phyloP scores from a whole-genome alignment of 2,113 vertebrate species.

The Pholis gunnellus region DNA sequence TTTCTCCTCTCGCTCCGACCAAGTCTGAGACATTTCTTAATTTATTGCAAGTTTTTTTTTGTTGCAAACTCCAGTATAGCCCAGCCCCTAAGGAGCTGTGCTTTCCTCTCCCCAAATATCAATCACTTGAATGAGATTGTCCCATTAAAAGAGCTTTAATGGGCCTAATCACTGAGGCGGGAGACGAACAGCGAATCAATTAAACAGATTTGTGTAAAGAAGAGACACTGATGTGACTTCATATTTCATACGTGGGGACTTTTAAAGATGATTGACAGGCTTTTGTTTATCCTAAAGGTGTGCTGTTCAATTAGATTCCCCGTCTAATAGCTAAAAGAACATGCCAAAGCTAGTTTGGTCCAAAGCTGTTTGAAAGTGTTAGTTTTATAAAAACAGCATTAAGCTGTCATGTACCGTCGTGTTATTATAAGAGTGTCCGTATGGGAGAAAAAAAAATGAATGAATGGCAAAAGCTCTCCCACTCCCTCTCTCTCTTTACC shows the following conservation, averaged over 20 bases:
- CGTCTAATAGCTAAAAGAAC: not conserved
- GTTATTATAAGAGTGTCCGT: not conserved
- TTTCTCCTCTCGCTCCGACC: conserved; percentile 28
- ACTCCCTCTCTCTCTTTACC: not conserved
- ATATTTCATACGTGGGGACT: conserved; percentile 57
- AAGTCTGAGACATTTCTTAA: conserved; percentile 68
- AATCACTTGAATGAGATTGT: conserved; percentile 82
- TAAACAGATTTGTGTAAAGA: conserved; percentile 76
- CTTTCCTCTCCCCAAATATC: conserved; percentile 77
- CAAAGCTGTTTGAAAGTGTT: not conserved
- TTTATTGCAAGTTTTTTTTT: conserved; percentile 69
- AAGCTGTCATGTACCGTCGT: not conserved
- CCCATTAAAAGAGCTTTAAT: conserved; percentile 82
- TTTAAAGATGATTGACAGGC: conserved; percentile 69
- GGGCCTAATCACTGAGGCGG: conserved; percentile 81
- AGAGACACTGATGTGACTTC: conserved; percentile 66
- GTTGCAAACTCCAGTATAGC: conserved; percentile 50
- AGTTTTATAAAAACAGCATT: conserved; percentile 11
- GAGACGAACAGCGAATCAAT: conserved; percentile 78
- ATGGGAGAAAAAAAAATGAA: not conserved
- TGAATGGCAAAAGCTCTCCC: not conserved
- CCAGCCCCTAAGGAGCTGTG: conserved; percentile 66
- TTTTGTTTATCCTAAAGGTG: conserved; percentile 47
- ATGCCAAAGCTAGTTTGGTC: not conserved
- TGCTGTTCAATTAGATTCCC: not conserved